Base-by-base conservation (phyloP, 2,797 vertebrate genomes). In the Spatula clypeata region DNA sequence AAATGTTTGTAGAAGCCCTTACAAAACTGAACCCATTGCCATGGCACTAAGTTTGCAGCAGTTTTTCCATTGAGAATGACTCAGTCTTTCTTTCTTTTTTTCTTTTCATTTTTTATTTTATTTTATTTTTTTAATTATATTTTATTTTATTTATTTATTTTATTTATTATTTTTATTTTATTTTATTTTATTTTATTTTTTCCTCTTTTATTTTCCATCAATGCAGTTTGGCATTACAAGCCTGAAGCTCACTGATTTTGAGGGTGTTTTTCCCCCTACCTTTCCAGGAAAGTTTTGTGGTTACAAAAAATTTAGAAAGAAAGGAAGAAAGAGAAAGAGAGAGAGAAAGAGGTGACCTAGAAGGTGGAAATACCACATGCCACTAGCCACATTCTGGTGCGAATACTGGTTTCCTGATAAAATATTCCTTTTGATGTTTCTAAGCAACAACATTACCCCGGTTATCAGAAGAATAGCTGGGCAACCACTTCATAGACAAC, bases 361-460 rank as follows among this genome's bases (percentile, higher is more conserved):
- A 88, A 92, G 10, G 23, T 13, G 36, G 49, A 92, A 92, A 9
- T 24, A 81, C 7, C 2, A 13, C 5, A 79, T 74, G 10, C 11
- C 42, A 15, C 57, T 69, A 74, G 5, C 31, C 4, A 4, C 4
- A 0, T 65, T 92, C 90, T 44, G 16, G 9, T 27, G 11, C 15
- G 14, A 86, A 73, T 89, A 76, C 31, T 15, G 11, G 47, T 87
- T 91, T 85, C 20, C n/a, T 1, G 1, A n/a, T 20, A 27, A 71
- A 77, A 91, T 82, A 10, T 36, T 67, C 21, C 12, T 79, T 75
- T 87, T 79, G 38, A n/a, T 75, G 34, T 92, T 87, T 85, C 81
- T 60, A 85, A 57, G 58, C 51, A 86, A 38, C 21, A 47, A 54
- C 29, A 27, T 70, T 65, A 73, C 12, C 32, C 24, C 49, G 60